Base-by-base conservation (phyloP, 2,888 invertebrate species). In the Ypsolopha scabrella region DNA sequence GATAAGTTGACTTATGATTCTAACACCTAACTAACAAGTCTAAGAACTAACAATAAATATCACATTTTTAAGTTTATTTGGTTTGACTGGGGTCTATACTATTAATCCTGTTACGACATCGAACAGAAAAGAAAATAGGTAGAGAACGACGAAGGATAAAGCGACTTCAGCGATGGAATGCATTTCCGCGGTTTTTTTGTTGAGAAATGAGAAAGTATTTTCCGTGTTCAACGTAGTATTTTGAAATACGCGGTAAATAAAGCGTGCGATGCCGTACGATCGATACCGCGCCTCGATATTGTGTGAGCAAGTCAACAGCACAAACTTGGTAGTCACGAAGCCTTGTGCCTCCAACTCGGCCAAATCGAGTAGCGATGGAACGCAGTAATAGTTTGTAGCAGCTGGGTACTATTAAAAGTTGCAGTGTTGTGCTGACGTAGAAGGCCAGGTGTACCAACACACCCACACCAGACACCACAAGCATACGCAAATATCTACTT, bases 91-190 rank as follows among this genome's bases (percentile, higher is more conserved):
- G 50, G 56, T 51, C 60, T 81, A 85, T 41, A 72, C 73, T 57
- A 83, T 77, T 59, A 86, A 69, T 54, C 81, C 82, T 59, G 83
- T 76, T 54, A 86, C 85, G 38, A 81, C 82, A 66, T 86, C 86
- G 56, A 86, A 85, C 39, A 86, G 61, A 53, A 86, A 78, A 52
- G 86, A 86, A 63, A 86, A 85, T 47, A 86, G 65, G 58, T 86
- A 86, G 7, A 86, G 72, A 55, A 85, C 81, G 47, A 77, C 63
- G 57, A 86, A 82, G 57, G 85, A 85, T 56, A 86, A 61, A 52
- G 85, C 85, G 53, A 78, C 85, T 70, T 86, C 86, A 57, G 86
- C 86, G 58, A 86, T 75, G 53, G 85, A 76, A 69, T 85, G 76
- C 86, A 86, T 85, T 78, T 75, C 75, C 60, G 61, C 44, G 51